Percentiles rank a stretch among this genome's conserved stretches.
Evolutionary conservation across 2,797 vertebrate species (phyloP).

Genomic region (Sebastes diploproa): DNA sequence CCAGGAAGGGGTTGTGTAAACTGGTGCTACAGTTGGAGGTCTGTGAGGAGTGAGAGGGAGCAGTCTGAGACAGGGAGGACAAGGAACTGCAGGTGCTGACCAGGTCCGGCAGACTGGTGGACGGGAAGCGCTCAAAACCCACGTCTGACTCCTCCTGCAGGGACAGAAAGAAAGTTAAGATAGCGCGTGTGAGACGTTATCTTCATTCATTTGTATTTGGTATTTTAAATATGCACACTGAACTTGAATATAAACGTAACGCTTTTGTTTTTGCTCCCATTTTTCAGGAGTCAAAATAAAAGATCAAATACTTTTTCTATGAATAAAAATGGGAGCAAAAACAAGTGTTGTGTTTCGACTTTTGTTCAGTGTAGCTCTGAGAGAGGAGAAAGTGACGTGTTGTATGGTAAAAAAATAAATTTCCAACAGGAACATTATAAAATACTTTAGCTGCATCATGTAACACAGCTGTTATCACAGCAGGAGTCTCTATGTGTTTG

Average conservation of each 20-base stretch:
- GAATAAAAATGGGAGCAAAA: too few relatives aligned
- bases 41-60: slow-evolving; percentile 46
- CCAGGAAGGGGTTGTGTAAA: slow-evolving; percentile 72
- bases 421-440: background rate
- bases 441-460: background rate
- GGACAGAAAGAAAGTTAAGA: background rate
- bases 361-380: background rate
- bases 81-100: slow-evolving; percentile 86
- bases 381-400: background rate
- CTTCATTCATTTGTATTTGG: background rate
- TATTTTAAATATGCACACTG: background rate
- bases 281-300: too few relatives aligned
- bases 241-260: background rate
- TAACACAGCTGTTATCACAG: background rate
- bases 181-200: background rate
- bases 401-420: background rate
- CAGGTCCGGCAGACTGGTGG: slow-evolving; percentile 92
- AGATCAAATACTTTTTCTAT: too few relatives aligned
- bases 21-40: slow-evolving; percentile 66
- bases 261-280: too few relatives aligned
- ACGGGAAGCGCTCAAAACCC: slow-evolving; percentile 90
- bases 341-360: too few relatives aligned
- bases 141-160: slow-evolving; percentile 88
- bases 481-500: background rate
- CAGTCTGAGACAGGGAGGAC: slow-evolving; percentile 64